A percentile compares a stretch with the other conserved stretches of the same genome.
Conservation (phyloP, 2,797 vertebrate species). For the Poeciliopsis turneri region DNA sequence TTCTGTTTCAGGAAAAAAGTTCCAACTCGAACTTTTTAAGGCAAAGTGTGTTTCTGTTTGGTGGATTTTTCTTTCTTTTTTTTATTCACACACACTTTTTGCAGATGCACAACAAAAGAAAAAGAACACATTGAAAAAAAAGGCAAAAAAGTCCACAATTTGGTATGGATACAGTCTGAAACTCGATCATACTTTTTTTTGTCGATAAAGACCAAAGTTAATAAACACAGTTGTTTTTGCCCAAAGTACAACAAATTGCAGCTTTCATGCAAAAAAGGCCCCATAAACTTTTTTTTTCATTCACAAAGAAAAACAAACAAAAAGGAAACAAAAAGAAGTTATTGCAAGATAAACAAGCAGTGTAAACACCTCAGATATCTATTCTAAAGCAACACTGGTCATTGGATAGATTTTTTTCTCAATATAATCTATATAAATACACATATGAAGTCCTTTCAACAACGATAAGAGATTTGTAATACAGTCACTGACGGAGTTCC, state of each 20-base stretch:
- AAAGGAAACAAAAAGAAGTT: constrained; percentile 77
- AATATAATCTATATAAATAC: constrained; percentile 91
- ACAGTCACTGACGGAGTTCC: constrained; percentile 82
- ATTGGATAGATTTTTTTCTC: constrained; percentile 85
- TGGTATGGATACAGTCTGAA: constrained; percentile 85
- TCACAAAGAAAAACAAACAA: constrained; percentile 77
- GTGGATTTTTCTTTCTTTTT: constrained; percentile 70
- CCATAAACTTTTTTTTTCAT: constrained; percentile 82
- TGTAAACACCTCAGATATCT: constrained; percentile 87
- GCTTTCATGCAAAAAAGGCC: constrained; percentile 89
- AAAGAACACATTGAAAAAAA: constrained; percentile 69
- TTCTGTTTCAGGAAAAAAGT: constrained; percentile 82
- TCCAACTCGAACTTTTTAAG: constrained; percentile 84
- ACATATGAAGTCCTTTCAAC: constrained; percentile 86
- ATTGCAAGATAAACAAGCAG: constrained; percentile 89
- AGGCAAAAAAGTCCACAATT: constrained; percentile 84
- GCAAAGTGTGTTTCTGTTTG: constrained; percentile 89
- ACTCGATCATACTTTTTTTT: constrained; percentile 76
- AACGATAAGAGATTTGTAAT: constrained; percentile 84
- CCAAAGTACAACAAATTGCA: constrained; percentile 84
- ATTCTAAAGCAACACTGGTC: constrained; percentile 87
- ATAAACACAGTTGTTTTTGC: constrained; percentile 85
- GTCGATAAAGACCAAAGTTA: constrained; percentile 75
- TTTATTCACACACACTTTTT: constrained; percentile 86
- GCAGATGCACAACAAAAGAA: constrained; percentile 81